Conservation (phyloP, 2,797 vertebrate species). For the Corythornis leucogaster region DNA sequence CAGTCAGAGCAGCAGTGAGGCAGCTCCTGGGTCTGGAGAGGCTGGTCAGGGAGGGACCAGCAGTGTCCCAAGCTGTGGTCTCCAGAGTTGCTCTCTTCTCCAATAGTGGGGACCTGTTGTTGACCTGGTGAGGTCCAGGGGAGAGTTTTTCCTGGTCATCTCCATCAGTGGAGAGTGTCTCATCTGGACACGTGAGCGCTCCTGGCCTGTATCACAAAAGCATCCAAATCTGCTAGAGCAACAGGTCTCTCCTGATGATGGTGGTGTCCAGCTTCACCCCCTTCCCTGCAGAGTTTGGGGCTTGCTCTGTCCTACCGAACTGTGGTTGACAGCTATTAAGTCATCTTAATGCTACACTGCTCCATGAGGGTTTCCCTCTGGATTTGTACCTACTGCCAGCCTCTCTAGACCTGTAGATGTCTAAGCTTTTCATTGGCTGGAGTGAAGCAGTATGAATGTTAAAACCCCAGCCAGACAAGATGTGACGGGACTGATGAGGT, state of each 20-base stretch:
- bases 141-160: not conserved
- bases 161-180: not conserved
- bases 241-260: rapidly evolving
- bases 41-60: not conserved
- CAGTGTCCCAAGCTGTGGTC: not conserved
- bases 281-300: not conserved
- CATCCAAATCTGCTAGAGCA: not conserved
- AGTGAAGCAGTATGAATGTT: not conserved
- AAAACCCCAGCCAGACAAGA: not conserved
- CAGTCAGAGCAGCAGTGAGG: not conserved
- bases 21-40: rapidly evolving
- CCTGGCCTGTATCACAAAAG: not conserved
- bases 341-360: rapidly evolving
- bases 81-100: not conserved
- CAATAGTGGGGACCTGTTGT: not conserved
- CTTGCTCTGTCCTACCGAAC: not conserved
- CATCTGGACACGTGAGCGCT: rapidly evolving
- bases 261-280: not conserved
- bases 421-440: rapidly evolving
- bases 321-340: not conserved
- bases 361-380: rapidly evolving
- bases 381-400: not conserved
- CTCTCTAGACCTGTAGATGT: not conserved
- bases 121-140: no score
- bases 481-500: not conserved